Evolutionary conservation across 2,797 vertebrate species (phyloP), one percentile per base, ranked within the genome.

Genomic region (Rhinogobio ventralis): DNA sequence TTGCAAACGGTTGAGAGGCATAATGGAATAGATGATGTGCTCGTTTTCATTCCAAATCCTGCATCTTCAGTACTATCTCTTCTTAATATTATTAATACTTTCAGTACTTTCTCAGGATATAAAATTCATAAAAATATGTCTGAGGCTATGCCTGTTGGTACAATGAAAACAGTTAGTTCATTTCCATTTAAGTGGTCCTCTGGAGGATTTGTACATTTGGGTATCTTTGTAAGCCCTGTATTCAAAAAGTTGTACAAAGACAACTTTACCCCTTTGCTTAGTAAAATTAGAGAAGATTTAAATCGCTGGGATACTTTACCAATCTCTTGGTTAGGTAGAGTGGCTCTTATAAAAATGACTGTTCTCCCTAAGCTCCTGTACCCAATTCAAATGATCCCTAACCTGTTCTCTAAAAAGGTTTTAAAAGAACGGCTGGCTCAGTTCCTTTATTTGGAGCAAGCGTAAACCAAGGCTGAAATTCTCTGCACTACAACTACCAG

Each of bases 181-280:
- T 76, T 71, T 30, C 79, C 75, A 6, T 79, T 81, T 85, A 64
- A 49, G 23, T 84, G 75, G 46, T 84, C 81, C 17, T 82, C 86
- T 17, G 7, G 17, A 36, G 76, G 62, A 17, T 87, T 87, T 75
- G 9, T 68, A 9, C 74, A 87, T 14, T 28, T 87, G 28, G 60
- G 77, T 33, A 62, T 86, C 19, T 46, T 30, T 46, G 67, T 80
- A 1, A 79, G 57, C 10, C 69, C 57, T 36, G 46, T 5, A 15
- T 49, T 49, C 14, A 49, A 49, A 17, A 17, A 17, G 17, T 49
- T 49, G 15, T 49, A 5, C 5, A 49, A 49, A 49, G 49, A 49
- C 14, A 17, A 49, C 15, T 49, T 49, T 49, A 6, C 5, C 15
- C 5, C 5, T 15, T 6, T 49, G 49, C 15, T 49, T 10, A 49